These are phyloP conservation scores for Tetramorium alpestre DNA, from an alignment of 1,140 invertebrate genomes.

Conservation along the genomic window DNA sequence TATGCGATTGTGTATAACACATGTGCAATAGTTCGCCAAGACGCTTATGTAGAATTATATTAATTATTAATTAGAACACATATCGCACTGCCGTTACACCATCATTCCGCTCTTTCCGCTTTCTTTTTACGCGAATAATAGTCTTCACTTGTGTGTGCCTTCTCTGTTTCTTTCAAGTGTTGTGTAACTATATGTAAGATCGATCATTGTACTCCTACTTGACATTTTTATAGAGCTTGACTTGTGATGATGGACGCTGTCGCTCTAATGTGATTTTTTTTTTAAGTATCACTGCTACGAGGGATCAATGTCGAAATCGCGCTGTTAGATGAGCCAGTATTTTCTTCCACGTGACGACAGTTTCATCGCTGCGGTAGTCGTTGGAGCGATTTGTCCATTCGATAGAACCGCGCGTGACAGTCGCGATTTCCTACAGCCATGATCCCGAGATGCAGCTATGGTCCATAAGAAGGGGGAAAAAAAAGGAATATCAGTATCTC, in stretches of 20 bases:
- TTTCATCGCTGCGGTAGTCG: neutral
- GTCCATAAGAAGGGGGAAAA: no score
- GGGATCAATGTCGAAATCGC: slow-evolving; percentile 19
- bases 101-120: slow-evolving; percentile 3
- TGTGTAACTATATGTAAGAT: slow-evolving; percentile 18
- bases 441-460: neutral
- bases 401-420: neutral
- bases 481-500: neutral
- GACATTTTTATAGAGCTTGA: neutral
- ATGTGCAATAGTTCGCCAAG: slow-evolving; percentile 31
- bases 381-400: neutral
- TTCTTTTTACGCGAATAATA: slow-evolving; percentile 3
- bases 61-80: slow-evolving; percentile 2
- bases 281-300: neutral
- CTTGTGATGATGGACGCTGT: neutral
- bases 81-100: slow-evolving; percentile 22
- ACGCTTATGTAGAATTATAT: slow-evolving; percentile 17
- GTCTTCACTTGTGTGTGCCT: neutral
- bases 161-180: neutral
- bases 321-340: slow-evolving; percentile 36
- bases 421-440: neutral
- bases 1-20: neutral
- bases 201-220: neutral
- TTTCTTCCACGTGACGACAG: slow-evolving; percentile 21
- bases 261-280: slow-evolving; percentile 17